These are phyloP conservation scores for Anableps anableps DNA, from an alignment of 2,797 vertebrate genomes.

Conservation along the genomic window DNA sequence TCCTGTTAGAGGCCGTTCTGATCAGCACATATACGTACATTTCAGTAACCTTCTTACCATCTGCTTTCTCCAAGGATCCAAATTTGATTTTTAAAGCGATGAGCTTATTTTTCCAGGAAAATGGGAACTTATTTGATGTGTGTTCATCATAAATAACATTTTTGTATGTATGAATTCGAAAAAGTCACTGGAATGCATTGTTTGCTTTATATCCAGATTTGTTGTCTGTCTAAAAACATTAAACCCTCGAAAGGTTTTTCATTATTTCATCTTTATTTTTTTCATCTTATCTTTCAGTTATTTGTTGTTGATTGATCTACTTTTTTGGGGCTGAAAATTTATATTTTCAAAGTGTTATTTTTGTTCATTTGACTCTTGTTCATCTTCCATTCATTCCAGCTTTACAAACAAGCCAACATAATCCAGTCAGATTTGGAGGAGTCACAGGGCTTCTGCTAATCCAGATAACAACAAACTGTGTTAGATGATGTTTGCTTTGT, in stretches of 20 bases:
- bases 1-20: constrained; percentile 34
- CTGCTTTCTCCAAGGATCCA: constrained; percentile 9
- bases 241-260: neutral
- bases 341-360: neutral
- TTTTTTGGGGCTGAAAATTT: neutral
- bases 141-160: neutral
- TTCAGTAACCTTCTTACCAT: constrained; percentile 1
- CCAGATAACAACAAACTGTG: neutral
- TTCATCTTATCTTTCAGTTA: neutral
- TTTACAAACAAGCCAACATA: too few species aligned
- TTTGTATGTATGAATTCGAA: neutral
- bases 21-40: constrained; percentile 8
- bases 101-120: neutral
- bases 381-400: neutral
- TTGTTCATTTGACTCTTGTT: neutral
- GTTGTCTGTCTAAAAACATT: neutral
- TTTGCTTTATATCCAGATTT: neutral
- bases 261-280: neutral
- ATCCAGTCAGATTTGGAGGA: too few species aligned
- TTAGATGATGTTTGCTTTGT: neutral
- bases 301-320: neutral
- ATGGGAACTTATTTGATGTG: neutral
- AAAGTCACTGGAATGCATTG: neutral
- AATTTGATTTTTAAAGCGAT: neutral
- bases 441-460: neutral